phyloP scores from a whole-genome alignment of 2,113 vertebrate species.

The Myotis brandtii region DNA sequence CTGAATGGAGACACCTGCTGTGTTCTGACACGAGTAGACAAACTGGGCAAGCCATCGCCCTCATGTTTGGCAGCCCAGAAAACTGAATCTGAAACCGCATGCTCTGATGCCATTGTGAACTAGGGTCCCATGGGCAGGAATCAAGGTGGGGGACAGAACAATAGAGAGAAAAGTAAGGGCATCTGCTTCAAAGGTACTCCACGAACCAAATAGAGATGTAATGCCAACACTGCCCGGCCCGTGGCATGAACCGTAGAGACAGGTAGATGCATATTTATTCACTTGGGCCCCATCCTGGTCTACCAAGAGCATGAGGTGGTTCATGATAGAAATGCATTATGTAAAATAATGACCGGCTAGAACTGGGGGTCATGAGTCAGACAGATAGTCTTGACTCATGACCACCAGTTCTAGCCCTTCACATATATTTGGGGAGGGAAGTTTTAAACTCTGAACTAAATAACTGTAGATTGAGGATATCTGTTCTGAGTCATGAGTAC shows the following conservation, averaged over 20 bases:
- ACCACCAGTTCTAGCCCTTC: not conserved
- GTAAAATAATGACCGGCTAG: not conserved
- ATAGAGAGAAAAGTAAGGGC: not conserved
- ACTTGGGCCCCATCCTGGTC: not conserved
- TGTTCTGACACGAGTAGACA: not conserved
- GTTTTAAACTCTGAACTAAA: not conserved
- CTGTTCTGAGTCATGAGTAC: not conserved
- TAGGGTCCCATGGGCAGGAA: not conserved
- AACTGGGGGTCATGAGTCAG: not conserved
- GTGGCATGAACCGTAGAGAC: not conserved
- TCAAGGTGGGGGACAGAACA: too few species aligned
- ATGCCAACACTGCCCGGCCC: not conserved
- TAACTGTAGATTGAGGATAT: not conserved
- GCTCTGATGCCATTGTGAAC: not conserved
- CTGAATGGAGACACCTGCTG: rapidly evolving
- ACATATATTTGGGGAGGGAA: not conserved
- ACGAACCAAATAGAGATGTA: not conserved
- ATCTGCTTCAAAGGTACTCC: not conserved
- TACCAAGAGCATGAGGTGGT: not conserved
- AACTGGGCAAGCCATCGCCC: rapidly evolving
- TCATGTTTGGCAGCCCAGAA: not conserved
- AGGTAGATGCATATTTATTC: too few species aligned
- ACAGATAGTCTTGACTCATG: too few species aligned
- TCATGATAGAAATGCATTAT: not conserved
- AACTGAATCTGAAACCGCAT: not conserved